These are phyloP conservation scores for Australoheros facetus DNA, from an alignment of 2,797 vertebrate species.

Conservation along the genomic window DNA sequence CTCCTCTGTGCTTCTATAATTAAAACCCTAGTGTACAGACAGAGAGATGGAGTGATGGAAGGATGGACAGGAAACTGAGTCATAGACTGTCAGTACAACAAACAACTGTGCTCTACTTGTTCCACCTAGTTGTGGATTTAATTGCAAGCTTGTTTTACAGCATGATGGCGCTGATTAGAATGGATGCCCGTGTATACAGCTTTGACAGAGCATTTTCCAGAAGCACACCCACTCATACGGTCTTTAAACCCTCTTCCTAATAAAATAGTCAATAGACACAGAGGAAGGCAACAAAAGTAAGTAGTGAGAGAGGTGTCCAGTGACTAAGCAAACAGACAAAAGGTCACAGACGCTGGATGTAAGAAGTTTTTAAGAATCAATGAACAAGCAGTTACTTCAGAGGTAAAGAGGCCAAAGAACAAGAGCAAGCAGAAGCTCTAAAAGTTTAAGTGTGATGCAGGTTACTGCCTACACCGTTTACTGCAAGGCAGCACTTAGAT, in stretches of 20 bases:
- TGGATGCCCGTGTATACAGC: conserved; percentile 19
- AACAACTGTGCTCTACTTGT: conserved; percentile 47
- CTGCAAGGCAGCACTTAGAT: not conserved
- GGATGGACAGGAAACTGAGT: conserved; percentile 61
- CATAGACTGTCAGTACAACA: conserved; percentile 53
- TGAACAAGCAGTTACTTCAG: conserved; percentile 20
- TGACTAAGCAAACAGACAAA: conserved; percentile 16
- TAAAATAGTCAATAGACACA: conserved; percentile 10
- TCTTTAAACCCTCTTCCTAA: conserved; percentile 10
- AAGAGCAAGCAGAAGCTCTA: not conserved
- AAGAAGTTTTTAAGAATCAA: conserved; percentile 23
- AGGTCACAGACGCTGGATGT: conserved; percentile 11
- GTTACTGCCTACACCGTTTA: conserved; percentile 21
- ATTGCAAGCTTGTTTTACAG: conserved; percentile 57
- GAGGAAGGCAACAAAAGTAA: conserved; percentile 6
- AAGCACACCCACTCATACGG: conserved; percentile 14
- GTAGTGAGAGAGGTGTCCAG: conserved; percentile 15
- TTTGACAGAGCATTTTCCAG: conserved; percentile 26
- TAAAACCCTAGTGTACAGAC: conserved; percentile 67
- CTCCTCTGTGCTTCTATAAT: conserved; percentile 66
- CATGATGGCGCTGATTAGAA: conserved; percentile 47
- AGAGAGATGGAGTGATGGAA: conserved; percentile 52
- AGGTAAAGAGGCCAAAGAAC: conserved; percentile 25
- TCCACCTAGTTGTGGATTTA: conserved; percentile 52
- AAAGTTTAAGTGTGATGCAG: conserved; percentile 23